phyloP scores from a whole-genome alignment of 2,797 vertebrate genomes.

The Fratercula arctica region DNA sequence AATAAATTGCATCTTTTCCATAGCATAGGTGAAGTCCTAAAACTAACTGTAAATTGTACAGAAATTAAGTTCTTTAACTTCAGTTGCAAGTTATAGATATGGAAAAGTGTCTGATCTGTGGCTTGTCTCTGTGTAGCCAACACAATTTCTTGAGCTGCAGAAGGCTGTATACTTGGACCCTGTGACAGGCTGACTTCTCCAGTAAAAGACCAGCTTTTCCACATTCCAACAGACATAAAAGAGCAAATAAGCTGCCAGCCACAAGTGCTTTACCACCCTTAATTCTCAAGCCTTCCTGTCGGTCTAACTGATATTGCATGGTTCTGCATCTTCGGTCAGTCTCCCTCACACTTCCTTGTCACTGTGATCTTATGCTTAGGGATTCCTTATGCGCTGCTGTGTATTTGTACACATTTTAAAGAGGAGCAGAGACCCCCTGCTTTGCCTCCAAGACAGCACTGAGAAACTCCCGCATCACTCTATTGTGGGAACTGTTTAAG shows the following conservation, averaged over 20 bases:
- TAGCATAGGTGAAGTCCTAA: not conserved
- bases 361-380: not conserved
- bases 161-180: not conserved
- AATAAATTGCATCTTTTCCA: not conserved
- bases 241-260: not conserved
- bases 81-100: not conserved
- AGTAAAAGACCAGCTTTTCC: slow-evolving; percentile 1
- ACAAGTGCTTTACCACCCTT: not conserved
- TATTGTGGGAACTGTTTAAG: not conserved
- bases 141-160: not conserved
- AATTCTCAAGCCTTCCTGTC: not conserved
- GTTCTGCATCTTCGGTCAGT: not conserved
- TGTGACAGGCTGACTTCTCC: not conserved
- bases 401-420: not conserved
- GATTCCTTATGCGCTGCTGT: not conserved
- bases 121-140: not conserved
- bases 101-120: not conserved
- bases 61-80: not conserved
- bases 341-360: not conserved
- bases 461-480: not conserved
- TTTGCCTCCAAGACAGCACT: not conserved
- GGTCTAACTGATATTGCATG: not conserved
- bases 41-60: not conserved
- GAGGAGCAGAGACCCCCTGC: not conserved
- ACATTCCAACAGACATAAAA: not conserved